A percentile compares a stretch with the other conserved stretches of the same genome.
phyloP scores from a whole-genome alignment of 2,113 vertebrate genomes.

The Epinephelus fuscoguttatus region DNA sequence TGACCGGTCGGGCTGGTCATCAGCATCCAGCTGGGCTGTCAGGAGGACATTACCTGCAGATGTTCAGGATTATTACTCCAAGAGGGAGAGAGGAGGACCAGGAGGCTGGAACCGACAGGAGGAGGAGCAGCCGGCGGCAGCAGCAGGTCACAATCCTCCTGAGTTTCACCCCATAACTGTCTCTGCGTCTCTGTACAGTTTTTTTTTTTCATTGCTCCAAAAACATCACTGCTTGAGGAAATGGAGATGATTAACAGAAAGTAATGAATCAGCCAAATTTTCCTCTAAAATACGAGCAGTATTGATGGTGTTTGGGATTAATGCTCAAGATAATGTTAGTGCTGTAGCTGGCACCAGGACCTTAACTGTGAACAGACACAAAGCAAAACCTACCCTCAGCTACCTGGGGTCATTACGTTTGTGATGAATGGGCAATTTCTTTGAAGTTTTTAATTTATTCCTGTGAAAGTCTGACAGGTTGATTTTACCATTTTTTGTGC shows the following conservation, averaged over 20 bases:
- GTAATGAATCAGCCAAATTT: neutral
- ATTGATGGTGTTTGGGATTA: neutral
- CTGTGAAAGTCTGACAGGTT: neutral
- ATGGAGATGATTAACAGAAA: neutral
- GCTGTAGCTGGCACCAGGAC: neutral
- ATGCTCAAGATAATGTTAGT: slow-evolving; percentile 12
- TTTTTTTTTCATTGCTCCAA: neutral
- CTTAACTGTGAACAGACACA: neutral
- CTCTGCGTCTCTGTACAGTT: neutral
- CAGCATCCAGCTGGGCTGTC: slow-evolving; percentile 97
- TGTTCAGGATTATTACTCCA: slow-evolving; percentile 97
- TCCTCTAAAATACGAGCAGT: neutral
- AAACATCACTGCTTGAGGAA: neutral
- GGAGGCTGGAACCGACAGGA: slow-evolving; percentile 90
- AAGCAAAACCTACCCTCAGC: neutral
- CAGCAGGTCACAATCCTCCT: slow-evolving; percentile 49
- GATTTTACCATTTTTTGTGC: neutral
- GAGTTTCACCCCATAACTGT: neutral
- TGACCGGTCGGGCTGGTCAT: slow-evolving; percentile 97
- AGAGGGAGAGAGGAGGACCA: slow-evolving; percentile 87
- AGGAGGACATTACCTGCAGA: slow-evolving; percentile 95
- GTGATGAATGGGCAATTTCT: neutral
- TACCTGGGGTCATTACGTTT: neutral
- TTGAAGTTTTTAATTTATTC: slow-evolving; percentile 16
- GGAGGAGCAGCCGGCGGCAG: slow-evolving; percentile 84